Conservation (phyloP, 1,140 invertebrate genomes). For the Olivierus martensii region DNA sequence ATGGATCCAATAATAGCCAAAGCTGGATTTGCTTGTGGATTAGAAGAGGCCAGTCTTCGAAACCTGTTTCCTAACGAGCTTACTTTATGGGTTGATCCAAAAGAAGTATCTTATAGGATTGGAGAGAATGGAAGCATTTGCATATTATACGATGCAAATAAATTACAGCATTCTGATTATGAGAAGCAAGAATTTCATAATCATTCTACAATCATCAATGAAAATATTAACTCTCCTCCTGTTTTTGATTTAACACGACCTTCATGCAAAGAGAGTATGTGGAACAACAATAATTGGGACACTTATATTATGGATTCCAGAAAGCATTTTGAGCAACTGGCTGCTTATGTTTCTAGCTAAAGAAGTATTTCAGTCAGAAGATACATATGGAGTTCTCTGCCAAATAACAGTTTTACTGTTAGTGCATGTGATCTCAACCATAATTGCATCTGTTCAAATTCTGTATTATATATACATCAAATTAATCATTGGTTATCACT, state of each 20-base stretch:
- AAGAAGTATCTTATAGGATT: conserved; percentile 49
- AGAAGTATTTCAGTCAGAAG: background rate
- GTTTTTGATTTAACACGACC: conserved; percentile 4
- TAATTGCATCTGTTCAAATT: too few species aligned
- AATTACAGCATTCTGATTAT: too few species aligned
- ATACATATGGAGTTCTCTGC: too few species aligned
- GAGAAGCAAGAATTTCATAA: too few species aligned
- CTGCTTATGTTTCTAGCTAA: conserved; percentile 27
- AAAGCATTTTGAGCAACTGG: conserved; percentile 20
- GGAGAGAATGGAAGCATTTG: conserved; percentile 56
- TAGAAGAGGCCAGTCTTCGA: conserved; percentile 34
- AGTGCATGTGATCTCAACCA: too few species aligned
- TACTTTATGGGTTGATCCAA: conserved; percentile 53
- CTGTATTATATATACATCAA: too few species aligned
- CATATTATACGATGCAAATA: conserved; percentile 37
- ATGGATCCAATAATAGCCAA: conserved; percentile 49
- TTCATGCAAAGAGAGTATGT: conserved; percentile 23
- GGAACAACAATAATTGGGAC: conserved; percentile 11
- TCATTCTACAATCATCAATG: background rate
- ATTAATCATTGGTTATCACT: too few species aligned
- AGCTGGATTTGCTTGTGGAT: conserved; percentile 41
- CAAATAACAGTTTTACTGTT: too few species aligned
- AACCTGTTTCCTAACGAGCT: conserved; percentile 46
- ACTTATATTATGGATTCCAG: conserved; percentile 21
- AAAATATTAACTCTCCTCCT: background rate